Base-by-base conservation (phyloP, 2,113 vertebrate species). In the Takifugu bimaculatus region DNA sequence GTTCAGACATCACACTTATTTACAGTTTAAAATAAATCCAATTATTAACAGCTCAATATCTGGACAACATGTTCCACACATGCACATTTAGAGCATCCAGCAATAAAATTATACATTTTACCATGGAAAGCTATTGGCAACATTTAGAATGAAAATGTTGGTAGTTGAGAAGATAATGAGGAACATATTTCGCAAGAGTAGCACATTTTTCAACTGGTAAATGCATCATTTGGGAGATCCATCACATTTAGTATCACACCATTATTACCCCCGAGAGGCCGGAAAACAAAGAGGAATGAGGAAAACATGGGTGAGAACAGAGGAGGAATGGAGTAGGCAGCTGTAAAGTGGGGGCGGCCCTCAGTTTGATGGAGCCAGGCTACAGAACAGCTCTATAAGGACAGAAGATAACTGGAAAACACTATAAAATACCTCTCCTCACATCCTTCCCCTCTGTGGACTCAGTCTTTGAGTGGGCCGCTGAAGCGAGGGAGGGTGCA, bases 381-480 rank as follows among this genome's bases (percentile, higher is more conserved):
- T 68, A 70, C 28, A 76, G 82, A 82, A 81, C 74, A 61, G 79
- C 77, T 81, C 79, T 79, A 82, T 83, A 78, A 86, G 80, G 73
- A 70, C 10, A 39, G 75, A 25, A 83, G 77, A 81, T 84, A 83
- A 82, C 85, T 85, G 83, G 81, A 81, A 87, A 87, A 85, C 83
- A 81, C 74, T 80, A 75, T 79, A 74, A 85, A 87, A 79, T 63
- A 64, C 68, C 81, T 78, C 74, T 80, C 79, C 68, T 84, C 79
- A 60, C 83, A 75, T 77, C 82, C 76, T 79, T 59, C 75, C 57
- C 67, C 81, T 80, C 80, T 55, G 75, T 86, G 83, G 80, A 84
- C 82, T 87, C 72, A 82, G 75, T 72, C 74, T 81, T 79, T 84
- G 85, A 85, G 82, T 85, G 85, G 80, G 80, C 74, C 74, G 75